phyloP scores from a whole-genome alignment of 1,140 invertebrate genomes.

The Triops longicaudatus region DNA sequence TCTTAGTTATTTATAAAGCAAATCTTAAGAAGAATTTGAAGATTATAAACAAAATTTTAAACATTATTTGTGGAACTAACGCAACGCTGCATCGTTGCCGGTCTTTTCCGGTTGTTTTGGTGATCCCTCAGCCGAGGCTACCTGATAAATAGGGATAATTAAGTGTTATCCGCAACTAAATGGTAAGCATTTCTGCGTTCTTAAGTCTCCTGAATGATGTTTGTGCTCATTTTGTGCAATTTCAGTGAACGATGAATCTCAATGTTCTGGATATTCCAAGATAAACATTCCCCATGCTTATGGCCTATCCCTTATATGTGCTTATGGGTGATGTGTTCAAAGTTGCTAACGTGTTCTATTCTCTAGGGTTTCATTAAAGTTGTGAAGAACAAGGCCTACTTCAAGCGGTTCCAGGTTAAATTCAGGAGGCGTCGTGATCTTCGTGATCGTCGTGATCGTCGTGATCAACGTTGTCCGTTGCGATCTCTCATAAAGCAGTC shows the following conservation, averaged over 20 bases:
- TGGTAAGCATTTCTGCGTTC: not conserved
- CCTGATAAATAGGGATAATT: slow-evolving; percentile 6
- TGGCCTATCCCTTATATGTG: not conserved
- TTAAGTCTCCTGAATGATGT: not conserved
- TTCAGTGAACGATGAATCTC: not conserved
- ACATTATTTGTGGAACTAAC: not conserved
- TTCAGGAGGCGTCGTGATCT: slow-evolving; percentile 91
- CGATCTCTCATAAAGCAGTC: too few relatives aligned
- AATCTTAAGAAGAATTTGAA: too few relatives aligned
- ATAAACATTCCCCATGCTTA: not conserved
- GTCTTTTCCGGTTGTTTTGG: slow-evolving; percentile 11
- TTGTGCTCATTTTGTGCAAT: not conserved
- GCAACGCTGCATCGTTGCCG: not conserved
- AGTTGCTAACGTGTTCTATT: slow-evolving; percentile 31
- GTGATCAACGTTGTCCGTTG: too few relatives aligned
- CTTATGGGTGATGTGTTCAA: not conserved
- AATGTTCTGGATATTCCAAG: not conserved
- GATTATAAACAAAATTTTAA: too few relatives aligned
- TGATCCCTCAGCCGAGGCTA: slow-evolving; percentile 10
- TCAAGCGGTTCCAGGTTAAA: slow-evolving; percentile 96
- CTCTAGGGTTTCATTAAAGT: slow-evolving; percentile 97
- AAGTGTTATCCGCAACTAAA: not conserved
- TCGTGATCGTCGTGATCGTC: too few relatives aligned
- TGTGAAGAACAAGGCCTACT: slow-evolving; percentile 99
- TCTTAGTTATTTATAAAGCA: too few relatives aligned